phyloP scores from a whole-genome alignment of 2,888 invertebrate species.

The Oxyscelio sp. region DNA sequence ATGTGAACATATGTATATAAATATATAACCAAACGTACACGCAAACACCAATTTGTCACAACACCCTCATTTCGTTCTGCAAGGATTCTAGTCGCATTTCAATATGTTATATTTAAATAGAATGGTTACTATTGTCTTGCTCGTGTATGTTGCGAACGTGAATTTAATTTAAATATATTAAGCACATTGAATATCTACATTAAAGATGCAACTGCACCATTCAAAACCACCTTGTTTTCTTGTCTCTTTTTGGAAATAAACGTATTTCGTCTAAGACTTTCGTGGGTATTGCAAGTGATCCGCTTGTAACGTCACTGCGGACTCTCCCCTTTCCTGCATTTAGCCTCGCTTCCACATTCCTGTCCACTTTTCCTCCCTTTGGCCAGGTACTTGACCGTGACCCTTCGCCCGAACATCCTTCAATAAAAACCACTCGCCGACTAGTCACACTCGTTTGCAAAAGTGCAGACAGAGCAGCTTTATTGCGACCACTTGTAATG shows the following conservation, averaged over 20 bases:
- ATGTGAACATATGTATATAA: conserved; percentile 32
- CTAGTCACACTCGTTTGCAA: conserved; percentile 31
- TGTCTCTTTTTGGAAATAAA: conserved; percentile 60
- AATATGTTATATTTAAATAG: conserved; percentile 16
- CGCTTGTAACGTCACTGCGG: conserved; percentile 24
- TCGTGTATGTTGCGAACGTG: conserved; percentile 13
- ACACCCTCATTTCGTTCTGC: neutral
- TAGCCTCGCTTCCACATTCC: neutral
- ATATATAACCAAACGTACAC: conserved; percentile 5
- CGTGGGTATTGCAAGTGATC: conserved; percentile 18
- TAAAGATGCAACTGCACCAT: conserved; percentile 46
- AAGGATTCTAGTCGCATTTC: conserved; percentile 22
- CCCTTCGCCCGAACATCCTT: conserved; percentile 40
- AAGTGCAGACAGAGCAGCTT: conserved; percentile 39
- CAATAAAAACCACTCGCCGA: conserved; percentile 47
- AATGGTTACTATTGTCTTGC: neutral
- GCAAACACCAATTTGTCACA: conserved; percentile 4
- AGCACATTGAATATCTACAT: conserved; percentile 47
- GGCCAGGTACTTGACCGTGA: conserved; percentile 46
- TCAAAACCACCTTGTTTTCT: conserved; percentile 63
- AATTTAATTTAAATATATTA: conserved; percentile 44
- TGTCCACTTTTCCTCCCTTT: neutral
- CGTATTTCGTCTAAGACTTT: conserved; percentile 62
- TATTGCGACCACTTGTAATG: conserved; percentile 41
- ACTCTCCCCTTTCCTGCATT: neutral